phyloP scores from a whole-genome alignment of 2,797 vertebrate genomes.

The Acrossocheilus wenchowensis region DNA sequence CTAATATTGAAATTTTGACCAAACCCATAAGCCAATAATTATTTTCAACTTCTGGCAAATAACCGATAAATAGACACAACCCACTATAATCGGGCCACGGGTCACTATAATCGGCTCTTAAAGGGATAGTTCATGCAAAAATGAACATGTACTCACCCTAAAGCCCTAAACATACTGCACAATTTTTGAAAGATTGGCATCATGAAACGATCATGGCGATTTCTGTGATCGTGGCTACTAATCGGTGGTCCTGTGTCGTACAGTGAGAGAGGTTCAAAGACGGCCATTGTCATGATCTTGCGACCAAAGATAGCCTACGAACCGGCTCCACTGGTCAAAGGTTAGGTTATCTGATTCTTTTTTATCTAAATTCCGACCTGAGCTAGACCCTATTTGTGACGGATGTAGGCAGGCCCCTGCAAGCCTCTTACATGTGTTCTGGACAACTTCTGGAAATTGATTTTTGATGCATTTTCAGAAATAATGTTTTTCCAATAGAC shows the following conservation, averaged over 20 bases:
- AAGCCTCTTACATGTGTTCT: slow-evolving; percentile 27
- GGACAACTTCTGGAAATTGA: slow-evolving; percentile 15
- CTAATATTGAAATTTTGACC: neutral
- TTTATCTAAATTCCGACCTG: slow-evolving; percentile 18
- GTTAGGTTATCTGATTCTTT: neutral
- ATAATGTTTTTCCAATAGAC: no score
- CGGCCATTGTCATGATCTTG: no score
- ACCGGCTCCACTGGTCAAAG: slow-evolving; percentile 31
- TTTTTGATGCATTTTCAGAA: slow-evolving; percentile 26
- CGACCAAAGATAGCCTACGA: no score
- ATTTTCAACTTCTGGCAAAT: neutral
- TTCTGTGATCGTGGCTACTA: no score
- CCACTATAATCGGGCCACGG: neutral
- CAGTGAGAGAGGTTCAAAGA: no score
- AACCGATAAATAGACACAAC: neutral
- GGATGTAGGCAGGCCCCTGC: slow-evolving; percentile 22
- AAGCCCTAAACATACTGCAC: no score
- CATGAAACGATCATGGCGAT: no score
- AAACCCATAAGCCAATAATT: neutral
- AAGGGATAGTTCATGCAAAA: neutral
- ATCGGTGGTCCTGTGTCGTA: no score
- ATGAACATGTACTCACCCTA: neutral
- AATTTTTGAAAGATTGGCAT: no score
- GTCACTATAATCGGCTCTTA: neutral
- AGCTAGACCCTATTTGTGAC: slow-evolving; percentile 32